These are phyloP conservation scores for Campoplex nolae DNA, from an alignment of 2,888 invertebrate species.

Conservation along the genomic window DNA sequence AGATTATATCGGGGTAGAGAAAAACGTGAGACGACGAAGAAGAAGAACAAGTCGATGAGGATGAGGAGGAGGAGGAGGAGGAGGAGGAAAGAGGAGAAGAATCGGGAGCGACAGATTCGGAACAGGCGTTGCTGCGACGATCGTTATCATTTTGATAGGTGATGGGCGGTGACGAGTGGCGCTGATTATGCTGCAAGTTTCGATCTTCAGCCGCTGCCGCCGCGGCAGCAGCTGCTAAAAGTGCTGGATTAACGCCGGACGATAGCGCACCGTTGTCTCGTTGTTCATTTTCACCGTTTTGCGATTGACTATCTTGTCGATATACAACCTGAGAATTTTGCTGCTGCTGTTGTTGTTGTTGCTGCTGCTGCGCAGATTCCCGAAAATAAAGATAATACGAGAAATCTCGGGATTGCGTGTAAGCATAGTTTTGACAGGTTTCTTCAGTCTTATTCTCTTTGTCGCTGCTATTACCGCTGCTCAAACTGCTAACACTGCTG, in stretches of 20 bases:
- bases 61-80: conserved; percentile 26
- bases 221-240: conserved; percentile 83
- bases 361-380: conserved; percentile 66
- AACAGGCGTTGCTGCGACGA: neutral
- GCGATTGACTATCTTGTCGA: conserved; percentile 62
- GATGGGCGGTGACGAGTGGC: conserved; percentile 64
- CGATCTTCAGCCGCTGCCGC: conserved; percentile 82
- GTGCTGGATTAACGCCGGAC: conserved; percentile 76
- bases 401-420: conserved; percentile 78
- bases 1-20: conserved; percentile 74
- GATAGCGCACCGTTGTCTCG: conserved; percentile 27
- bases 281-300: conserved; percentile 49
- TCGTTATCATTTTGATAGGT: neutral
- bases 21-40: conserved; percentile 72
- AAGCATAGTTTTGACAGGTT: conserved; percentile 60
- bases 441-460: conserved; percentile 82
- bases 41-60: conserved; percentile 57
- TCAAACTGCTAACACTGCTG: conserved; percentile 79
- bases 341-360: conserved; percentile 73
- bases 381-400: conserved; percentile 83
- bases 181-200: conserved; percentile 68
- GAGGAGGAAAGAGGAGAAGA: conserved; percentile 62
- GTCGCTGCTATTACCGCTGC: conserved; percentile 74
- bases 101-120: conserved; percentile 58
- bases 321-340: conserved; percentile 70